A percentile compares a stretch with the other conserved stretches of the same genome.
Evolutionary conservation across 1,140 invertebrate genomes (phyloP).

Genomic region (Drosophila saltans): DNA sequence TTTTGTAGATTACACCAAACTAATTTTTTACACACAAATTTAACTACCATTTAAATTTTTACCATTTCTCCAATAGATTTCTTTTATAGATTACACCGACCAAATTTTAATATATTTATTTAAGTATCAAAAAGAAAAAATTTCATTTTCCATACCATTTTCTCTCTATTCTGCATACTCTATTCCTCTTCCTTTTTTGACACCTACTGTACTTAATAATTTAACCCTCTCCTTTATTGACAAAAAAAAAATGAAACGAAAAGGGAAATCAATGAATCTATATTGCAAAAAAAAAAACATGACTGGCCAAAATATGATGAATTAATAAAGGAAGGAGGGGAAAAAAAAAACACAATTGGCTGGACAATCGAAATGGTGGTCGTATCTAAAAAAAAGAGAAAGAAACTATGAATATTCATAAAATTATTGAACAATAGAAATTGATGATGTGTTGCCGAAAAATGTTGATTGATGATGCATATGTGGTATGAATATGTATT

Average conservation of each 20-base stretch:
- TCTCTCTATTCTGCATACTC: too few relatives aligned
- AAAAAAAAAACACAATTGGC: slow-evolving; percentile 27
- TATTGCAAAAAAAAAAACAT: slow-evolving; percentile 3
- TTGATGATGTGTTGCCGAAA: slow-evolving; percentile 78
- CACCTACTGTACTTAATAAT: slow-evolving; percentile 22
- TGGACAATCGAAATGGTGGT: slow-evolving; percentile 15
- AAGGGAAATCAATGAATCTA: slow-evolving; percentile 5
- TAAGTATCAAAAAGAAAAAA: too few relatives aligned
- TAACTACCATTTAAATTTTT: too few relatives aligned
- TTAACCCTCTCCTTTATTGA: slow-evolving; percentile 42
- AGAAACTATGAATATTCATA: slow-evolving; percentile 79
- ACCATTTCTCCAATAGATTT: too few relatives aligned
- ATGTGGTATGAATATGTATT: slow-evolving; percentile 1
- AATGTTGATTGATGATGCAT: slow-evolving; percentile 71
- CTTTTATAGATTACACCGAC: too few relatives aligned
- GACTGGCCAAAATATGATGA: slow-evolving; percentile 52
- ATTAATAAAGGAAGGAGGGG: slow-evolving; percentile 39
- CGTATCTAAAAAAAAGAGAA: too few relatives aligned
- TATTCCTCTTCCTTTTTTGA: too few relatives aligned
- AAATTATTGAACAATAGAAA: slow-evolving; percentile 80
- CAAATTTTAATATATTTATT: too few relatives aligned
- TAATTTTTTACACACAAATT: too few relatives aligned
- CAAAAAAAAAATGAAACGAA: not conserved
- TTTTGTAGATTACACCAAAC: too few relatives aligned
- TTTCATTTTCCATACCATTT: too few relatives aligned